A percentile compares a stretch with the other conserved stretches of the same genome.
phyloP scores from a whole-genome alignment of 35 echinoderm and acorn worm genomes.

The Heliocidaris tuberculata region DNA sequence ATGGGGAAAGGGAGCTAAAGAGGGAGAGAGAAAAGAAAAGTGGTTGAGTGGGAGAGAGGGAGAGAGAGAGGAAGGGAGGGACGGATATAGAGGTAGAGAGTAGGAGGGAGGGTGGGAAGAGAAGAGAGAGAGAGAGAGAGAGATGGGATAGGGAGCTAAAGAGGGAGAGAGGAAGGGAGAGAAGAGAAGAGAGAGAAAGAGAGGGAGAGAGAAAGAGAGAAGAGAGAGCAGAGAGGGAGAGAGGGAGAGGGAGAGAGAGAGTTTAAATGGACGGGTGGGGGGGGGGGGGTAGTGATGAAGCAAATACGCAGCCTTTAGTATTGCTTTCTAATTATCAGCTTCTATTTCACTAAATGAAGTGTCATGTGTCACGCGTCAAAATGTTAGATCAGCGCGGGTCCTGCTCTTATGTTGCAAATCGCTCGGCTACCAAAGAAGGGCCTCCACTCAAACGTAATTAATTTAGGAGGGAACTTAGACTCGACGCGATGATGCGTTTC shows the following conservation, averaged over 20 bases:
- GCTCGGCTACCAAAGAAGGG: not conserved
- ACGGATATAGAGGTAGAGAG: not conserved
- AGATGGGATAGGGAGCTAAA: not conserved
- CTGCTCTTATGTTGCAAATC: not conserved
- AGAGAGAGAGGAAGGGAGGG: not conserved
- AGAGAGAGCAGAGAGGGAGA: not conserved
- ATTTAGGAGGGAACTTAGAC: not conserved
- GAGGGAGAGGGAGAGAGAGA: not conserved
- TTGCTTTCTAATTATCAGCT: constrained; percentile 17
- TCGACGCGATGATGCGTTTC: not conserved
- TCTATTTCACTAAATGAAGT: constrained; percentile 1
- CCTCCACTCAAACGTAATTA: not conserved
- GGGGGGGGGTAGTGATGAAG: not conserved
- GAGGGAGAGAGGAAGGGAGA: not conserved
- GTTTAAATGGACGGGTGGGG: too few relatives aligned
- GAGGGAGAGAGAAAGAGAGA: not conserved
- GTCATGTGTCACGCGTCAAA: not conserved
- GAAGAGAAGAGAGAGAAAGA: not conserved
- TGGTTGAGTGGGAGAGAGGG: not conserved
- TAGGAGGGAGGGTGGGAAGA: not conserved
- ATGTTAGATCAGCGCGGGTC: not conserved
- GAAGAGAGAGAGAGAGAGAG: not conserved
- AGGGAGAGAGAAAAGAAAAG: not conserved
- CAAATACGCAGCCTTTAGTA: not conserved
- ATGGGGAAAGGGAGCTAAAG: too few relatives aligned